These are phyloP conservation scores for Ciona savignyi DNA, from an alignment of 23 tunicate genomes.

Conservation along the genomic window DNA sequence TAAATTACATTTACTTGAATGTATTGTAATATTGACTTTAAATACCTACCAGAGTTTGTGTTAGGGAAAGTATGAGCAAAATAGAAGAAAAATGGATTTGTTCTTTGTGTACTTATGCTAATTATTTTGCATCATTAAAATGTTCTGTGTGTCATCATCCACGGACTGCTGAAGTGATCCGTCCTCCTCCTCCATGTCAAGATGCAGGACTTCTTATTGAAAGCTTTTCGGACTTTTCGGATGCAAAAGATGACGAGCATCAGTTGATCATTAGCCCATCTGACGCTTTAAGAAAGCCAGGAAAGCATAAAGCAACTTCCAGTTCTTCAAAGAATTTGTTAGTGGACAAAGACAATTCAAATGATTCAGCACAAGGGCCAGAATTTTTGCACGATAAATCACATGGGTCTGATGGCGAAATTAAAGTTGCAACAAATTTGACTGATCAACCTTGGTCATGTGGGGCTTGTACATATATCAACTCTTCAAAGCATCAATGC, in stretches of 20 bases:
- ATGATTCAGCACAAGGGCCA: not conserved
- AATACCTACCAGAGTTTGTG: no score
- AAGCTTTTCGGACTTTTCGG: not conserved
- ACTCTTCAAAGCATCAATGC: constrained; percentile 2
- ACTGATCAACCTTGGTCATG: constrained; percentile 25
- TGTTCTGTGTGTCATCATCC: constrained; percentile 61
- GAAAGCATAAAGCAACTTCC: constrained; percentile 1
- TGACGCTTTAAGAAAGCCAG: constrained; percentile 6
- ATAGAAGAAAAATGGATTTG: constrained; percentile 62
- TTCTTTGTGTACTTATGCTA: constrained; percentile 74
- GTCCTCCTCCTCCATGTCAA: constrained; percentile 19
- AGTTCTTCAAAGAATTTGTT: not conserved
- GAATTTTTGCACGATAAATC: not conserved
- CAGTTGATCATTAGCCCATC: constrained; percentile 41
- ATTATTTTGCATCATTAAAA: constrained; percentile 62
- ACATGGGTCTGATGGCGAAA: not conserved
- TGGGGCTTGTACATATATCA: constrained; percentile 24
- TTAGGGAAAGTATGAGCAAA: constrained; percentile 20
- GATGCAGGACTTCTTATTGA: constrained; percentile 31
- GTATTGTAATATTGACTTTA: no score
- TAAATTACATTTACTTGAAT: not conserved
- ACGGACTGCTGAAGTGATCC: constrained; percentile 32
- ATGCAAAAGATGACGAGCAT: not conserved
- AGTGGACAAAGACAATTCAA: not conserved
- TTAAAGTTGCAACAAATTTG: not conserved